Base-by-base conservation (phyloP, 1,140 invertebrate genomes). In the Brachionus koreanus region DNA sequence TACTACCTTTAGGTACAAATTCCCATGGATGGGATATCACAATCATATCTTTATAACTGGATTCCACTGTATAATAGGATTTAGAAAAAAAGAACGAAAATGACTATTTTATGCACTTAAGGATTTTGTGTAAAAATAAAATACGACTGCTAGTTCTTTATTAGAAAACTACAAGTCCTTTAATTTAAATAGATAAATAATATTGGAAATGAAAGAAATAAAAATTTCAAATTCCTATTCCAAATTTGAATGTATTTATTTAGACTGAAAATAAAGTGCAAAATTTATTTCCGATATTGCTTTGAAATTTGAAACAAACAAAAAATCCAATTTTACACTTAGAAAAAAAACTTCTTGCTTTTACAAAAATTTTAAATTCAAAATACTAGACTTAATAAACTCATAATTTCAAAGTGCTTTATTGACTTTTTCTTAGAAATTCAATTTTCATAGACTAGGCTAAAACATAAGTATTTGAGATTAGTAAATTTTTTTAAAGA, bases 1-100 rank as follows among this genome's bases (percentile, higher is more conserved):
- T 61, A 65, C 76, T 79, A 65, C 76, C 76, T 57, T 61, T 79
- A 12, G 76, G 76, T 65, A 79, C 76, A 79, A 79, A 79, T 65
- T 79, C 76, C 76, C 76, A 79, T 65, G 76, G 25, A 79, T 65
- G 76, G 76, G 76, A 79, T 61, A 79, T 79, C 33, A 79, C 76
- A 79, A 79, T 79, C 76, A 79, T 79, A 79, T 79, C 76, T 61
- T 43, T 57, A 57, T 61, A 57, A 65, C 29, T 52, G 19, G 76
- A 61, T 79, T 79, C 76, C 76, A 79, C 76, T 79, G 76, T 79
- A 79, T 69, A 57, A 57, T 57, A 57, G n/a, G 49, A 16, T 57
- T 57, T 57, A 57, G 49, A 19, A 57, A 57, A 25, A 57, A 57
- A 57, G 49, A 57, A 57, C 49, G 49, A 57, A 57, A 57, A 57